These are phyloP conservation scores for Istiophorus platypterus DNA, from an alignment of 2,113 vertebrate species.

Conservation along the genomic window DNA sequence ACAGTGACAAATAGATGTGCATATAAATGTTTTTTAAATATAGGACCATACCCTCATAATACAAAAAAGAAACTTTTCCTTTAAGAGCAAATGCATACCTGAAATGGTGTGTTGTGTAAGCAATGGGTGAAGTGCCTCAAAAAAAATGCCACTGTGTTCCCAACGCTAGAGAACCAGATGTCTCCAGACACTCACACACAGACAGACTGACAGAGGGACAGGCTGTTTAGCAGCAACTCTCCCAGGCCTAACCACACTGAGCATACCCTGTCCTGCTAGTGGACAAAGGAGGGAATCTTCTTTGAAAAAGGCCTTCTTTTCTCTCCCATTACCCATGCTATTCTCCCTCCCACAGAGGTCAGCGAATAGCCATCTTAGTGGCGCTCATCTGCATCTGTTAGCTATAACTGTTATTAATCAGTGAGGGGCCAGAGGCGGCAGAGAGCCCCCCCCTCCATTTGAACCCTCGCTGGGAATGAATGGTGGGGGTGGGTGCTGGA, in stretches of 20 bases:
- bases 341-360: constrained; percentile 78
- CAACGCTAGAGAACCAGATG: constrained; percentile 62
- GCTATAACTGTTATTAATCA: constrained; percentile 73
- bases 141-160: constrained; percentile 46
- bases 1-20: too few relatives aligned
- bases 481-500: constrained; percentile 9
- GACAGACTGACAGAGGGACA: constrained; percentile 34
- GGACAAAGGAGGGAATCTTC: constrained; percentile 61
- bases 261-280: constrained; percentile 64
- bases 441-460: constrained; percentile 50
- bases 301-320: constrained; percentile 60
- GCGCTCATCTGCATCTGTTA: constrained; percentile 71
- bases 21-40: too few relatives aligned
- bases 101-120: constrained; percentile 34
- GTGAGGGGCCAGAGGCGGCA: constrained; percentile 42
- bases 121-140: constrained; percentile 16
- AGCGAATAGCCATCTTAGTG: constrained; percentile 66
- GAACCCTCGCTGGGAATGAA: constrained; percentile 20
- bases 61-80: neutral
- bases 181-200: constrained; percentile 38
- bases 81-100: constrained; percentile 5
- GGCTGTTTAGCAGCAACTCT: constrained; percentile 59
- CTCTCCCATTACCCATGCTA: constrained; percentile 55
- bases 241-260: constrained; percentile 52
- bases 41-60: neutral